phyloP scores from a whole-genome alignment of 2,888 invertebrate species.

The Cremastobaeus sp. region DNA sequence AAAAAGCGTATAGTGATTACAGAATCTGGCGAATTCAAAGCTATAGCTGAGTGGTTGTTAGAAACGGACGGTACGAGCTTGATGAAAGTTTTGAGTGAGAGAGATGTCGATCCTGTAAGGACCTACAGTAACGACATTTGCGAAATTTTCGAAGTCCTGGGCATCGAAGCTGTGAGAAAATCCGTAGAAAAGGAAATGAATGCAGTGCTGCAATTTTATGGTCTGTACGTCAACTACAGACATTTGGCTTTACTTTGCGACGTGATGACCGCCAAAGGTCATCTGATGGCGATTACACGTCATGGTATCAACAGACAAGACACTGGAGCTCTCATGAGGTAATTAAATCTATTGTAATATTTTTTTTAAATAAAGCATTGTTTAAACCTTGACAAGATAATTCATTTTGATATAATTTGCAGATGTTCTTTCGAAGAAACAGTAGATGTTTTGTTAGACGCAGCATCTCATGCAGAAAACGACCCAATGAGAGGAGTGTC shows the following conservation, averaged over 20 bases:
- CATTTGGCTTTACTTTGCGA: slow-evolving; percentile 99
- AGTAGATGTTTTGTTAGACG: slow-evolving; percentile 98
- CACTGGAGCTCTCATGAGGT: slow-evolving; percentile 97
- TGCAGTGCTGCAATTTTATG: slow-evolving; percentile 99
- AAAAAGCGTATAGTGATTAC: slow-evolving; percentile 98
- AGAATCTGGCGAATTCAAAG: slow-evolving; percentile 98
- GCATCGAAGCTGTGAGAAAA: slow-evolving; percentile 99
- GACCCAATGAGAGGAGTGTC: slow-evolving; percentile 99
- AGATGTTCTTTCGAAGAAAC: slow-evolving; percentile 99
- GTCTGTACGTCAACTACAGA: slow-evolving; percentile 99
- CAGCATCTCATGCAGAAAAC: slow-evolving; percentile 98
- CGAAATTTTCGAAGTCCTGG: slow-evolving; percentile 98
- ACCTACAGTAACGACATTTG: slow-evolving; percentile 99
- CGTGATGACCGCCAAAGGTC: slow-evolving; percentile 99
- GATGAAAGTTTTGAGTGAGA: slow-evolving; percentile 98
- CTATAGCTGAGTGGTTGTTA: slow-evolving; percentile 98
- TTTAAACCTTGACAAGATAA: no score
- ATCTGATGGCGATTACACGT: slow-evolving; percentile 99
- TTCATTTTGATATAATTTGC: no score
- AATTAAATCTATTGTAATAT: no score
- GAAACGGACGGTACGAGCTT: slow-evolving; percentile 99
- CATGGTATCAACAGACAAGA: slow-evolving; percentile 99
- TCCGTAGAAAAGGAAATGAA: slow-evolving; percentile 99
- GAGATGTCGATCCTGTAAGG: slow-evolving; percentile 97
- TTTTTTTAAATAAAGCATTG: no score